Evolutionary conservation across 1,140 invertebrate species (phyloP).

Genomic region (Zaprionus lachaisei): DNA sequence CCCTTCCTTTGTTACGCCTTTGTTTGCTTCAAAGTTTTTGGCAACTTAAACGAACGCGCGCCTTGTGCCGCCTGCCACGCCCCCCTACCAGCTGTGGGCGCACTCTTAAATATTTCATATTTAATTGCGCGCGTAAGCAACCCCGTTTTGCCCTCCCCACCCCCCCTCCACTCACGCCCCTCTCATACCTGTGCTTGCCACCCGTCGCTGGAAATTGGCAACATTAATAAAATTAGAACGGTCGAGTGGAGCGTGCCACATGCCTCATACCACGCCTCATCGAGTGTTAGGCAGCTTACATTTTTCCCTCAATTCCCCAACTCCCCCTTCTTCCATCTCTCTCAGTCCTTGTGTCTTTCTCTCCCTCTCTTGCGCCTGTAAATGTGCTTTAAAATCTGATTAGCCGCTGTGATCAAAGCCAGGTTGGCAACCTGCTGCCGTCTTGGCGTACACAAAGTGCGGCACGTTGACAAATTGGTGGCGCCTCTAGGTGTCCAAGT

Average conservation of each 20-base stretch:
- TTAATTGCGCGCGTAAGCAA: slow-evolving; percentile 79
- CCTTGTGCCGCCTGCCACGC: slow-evolving; percentile 6
- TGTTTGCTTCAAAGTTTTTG: slow-evolving; percentile 36
- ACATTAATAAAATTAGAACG: slow-evolving; percentile 80
- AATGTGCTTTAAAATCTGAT: slow-evolving; percentile 72
- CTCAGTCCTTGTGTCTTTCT: neutral
- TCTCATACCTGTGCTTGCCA: slow-evolving; percentile 33
- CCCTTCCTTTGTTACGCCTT: neutral
- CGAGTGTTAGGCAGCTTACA: slow-evolving; percentile 43
- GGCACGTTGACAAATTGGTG: slow-evolving; percentile 25
- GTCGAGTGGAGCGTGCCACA: slow-evolving; percentile 31
- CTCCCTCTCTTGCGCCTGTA: slow-evolving; percentile 22
- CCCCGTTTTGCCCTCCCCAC: neutral
- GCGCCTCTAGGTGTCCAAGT: slow-evolving; percentile 36
- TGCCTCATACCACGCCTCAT: slow-evolving; percentile 14
- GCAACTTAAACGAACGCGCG: slow-evolving; percentile 21
- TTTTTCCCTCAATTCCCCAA: slow-evolving; percentile 56
- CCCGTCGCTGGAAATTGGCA: slow-evolving; percentile 68
- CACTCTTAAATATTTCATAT: slow-evolving; percentile 79
- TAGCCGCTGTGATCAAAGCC: slow-evolving; percentile 71
- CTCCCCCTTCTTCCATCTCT: neutral
- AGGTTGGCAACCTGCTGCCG: neutral
- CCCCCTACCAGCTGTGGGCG: slow-evolving; percentile 1
- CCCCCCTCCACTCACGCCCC: neutral
- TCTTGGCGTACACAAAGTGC: neutral